Evolutionary conservation across 2,113 vertebrate genomes (phyloP).

Genomic region (Chunga burmeisteri): DNA sequence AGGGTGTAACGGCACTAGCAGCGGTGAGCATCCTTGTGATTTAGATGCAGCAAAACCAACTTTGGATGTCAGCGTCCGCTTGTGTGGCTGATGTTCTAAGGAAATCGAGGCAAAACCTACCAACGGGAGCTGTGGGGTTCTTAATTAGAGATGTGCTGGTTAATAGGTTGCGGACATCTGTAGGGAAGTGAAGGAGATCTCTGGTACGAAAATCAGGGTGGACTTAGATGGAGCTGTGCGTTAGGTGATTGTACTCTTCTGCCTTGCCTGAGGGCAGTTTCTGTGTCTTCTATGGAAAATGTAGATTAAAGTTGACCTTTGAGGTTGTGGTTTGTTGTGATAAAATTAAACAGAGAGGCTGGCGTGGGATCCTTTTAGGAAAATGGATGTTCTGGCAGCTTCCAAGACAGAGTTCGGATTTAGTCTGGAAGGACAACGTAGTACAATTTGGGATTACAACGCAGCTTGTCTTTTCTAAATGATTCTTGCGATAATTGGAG

Average conservation of each 20-base stretch:
- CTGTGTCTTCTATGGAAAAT: not conserved
- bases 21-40: not conserved
- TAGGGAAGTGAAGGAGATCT: not conserved
- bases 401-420: not conserved
- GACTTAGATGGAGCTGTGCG: rapidly evolving
- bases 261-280: not conserved
- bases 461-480: not conserved
- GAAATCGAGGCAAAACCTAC: not conserved
- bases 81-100: rapidly evolving
- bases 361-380: not conserved
- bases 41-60: not conserved
- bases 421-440: rapidly evolving
- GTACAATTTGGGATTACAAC: rapidly evolving
- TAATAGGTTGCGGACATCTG: not conserved
- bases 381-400: not conserved
- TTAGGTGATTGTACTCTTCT: not conserved
- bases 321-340: not conserved
- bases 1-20: not conserved
- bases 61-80: rapidly evolving
- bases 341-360: not conserved
- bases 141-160: not conserved
- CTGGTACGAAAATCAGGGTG: not conserved
- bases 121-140: rapidly evolving
- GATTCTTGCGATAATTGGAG: not conserved
- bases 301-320: rapidly evolving